Evolutionary conservation across 2,113 vertebrate species (phyloP), one percentile per base, ranked within the genome.

Genomic region (Neofelis nebulosa): DNA sequence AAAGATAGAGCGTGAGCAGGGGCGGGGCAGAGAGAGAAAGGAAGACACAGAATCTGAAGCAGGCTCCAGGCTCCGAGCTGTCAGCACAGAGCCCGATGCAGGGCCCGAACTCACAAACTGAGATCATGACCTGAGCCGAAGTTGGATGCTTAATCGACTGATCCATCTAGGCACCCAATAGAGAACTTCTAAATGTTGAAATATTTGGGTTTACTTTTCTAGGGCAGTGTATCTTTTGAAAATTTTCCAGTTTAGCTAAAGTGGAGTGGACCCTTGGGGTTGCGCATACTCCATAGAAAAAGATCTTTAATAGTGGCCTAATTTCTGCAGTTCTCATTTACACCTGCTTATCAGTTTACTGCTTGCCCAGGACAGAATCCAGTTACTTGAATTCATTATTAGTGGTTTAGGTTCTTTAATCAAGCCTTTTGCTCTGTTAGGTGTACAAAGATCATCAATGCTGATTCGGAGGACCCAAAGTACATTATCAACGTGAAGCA

Each of bases 401-500:
- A 48, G 71, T 76, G 61, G 73, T 89, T 94, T 95, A 71, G 69
- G 5, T 94, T 96, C 31, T 50, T 85, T 80, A 94, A 98, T 66
- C 45, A 80, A 92, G 68, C 76, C 55, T 95, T 88, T 98, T 97
- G 52, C 73, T 95, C 0, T 97, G 71, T 69, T 97, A 99, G 99
- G 98, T 99, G 99, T 98, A 99, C 99, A 14, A 99, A 99, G 98
- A 99, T 99, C 95, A 99, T 99, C 98, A 99, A 99, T 57, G 99
- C 99, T 15, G 99, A 99, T 98, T 99, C 99, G 0, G 99, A 99
- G 98, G 99, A 99, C 97, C 99, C 99, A 11, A 99, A 99, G 97
- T 99, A 99, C 98, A 99, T 99, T 48, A 99, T 99, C 98, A 99
- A 99, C 18, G 99, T 99, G 91, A 99, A 99, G 97, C 99, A 99